Base-by-base conservation (phyloP, 1,140 invertebrate genomes). In the Glossosoma conforme region DNA sequence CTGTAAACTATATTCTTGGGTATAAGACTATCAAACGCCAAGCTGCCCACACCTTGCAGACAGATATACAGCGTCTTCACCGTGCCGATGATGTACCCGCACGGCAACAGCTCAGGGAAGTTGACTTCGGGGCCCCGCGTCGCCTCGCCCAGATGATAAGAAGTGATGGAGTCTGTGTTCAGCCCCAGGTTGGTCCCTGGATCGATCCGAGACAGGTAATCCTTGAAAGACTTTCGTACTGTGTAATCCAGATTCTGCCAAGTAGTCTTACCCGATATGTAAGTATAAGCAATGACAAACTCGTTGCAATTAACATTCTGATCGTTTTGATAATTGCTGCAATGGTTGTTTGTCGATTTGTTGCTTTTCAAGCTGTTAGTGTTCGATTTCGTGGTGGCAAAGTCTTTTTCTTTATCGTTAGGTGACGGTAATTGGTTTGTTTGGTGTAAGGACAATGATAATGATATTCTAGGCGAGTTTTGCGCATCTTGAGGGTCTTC, bases 11-110 rank as follows among this genome's bases (percentile, higher is more conserved):
- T 94, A 54, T 91, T 89, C 72, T 94, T 91, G 47, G 96, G 95
- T 68, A 98, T 97, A 30, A 98, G 77, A 15, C 92, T 96, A 66
- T 98, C 93, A 65, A 98, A 95, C 0, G 92, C 91, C 41, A 98
- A 74, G 52, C 91, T 90, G 54, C 97, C 96, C 19, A 98, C 86
- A 58, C 88, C 88, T 64, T 86, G 86, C 50, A 89, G 78, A 57
- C 95, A 91, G 45, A 89, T 82, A 56, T 93, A 92, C 50, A 87
- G 72, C 1, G 84, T 84, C 41, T 79, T 80, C 9, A 87, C 84
- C 59, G 92, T 89, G 11, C 93, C 93, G 11, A 96, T 85, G 11
- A 96, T 81, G 61, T 97, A 98, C 15, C 93, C 94, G 61, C 90
- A 94, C 8, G 93, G 94, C 40, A 97, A 72, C 18, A 97, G 67